phyloP scores from a whole-genome alignment of 2,797 vertebrate species.

The Phataginus tricuspis region DNA sequence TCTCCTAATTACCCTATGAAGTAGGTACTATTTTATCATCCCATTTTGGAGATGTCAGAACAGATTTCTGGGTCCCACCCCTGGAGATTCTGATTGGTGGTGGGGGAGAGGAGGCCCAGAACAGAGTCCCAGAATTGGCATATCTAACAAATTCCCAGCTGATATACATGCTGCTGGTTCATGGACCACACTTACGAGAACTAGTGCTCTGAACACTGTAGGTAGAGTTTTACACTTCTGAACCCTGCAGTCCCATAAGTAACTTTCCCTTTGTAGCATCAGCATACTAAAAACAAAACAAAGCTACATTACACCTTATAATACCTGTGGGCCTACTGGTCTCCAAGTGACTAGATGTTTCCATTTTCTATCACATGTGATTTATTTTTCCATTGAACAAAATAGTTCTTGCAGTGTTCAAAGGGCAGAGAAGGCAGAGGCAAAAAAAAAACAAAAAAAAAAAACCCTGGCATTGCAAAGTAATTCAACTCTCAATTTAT shows the following conservation, averaged over 20 bases:
- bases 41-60: not conserved
- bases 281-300: not conserved
- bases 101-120: too few relatives aligned
- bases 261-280: not conserved
- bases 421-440: not conserved
- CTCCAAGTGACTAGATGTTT: not conserved
- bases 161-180: fast-evolving
- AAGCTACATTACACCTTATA: not conserved
- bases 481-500: not conserved
- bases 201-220: not conserved
- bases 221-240: not conserved
- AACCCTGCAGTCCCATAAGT: not conserved
- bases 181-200: not conserved
- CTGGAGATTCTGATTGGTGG: not conserved
- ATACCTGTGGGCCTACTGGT: not conserved
- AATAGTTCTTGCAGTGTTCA: not conserved
- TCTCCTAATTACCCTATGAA: not conserved
- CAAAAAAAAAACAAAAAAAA: not conserved
- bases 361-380: not conserved
- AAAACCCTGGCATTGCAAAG: not conserved
- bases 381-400: not conserved
- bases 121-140: not conserved
- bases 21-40: not conserved
- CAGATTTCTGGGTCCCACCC: not conserved
- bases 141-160: not conserved